phyloP scores from a whole-genome alignment of 1,140 invertebrate species.

The Dryas iulia region DNA sequence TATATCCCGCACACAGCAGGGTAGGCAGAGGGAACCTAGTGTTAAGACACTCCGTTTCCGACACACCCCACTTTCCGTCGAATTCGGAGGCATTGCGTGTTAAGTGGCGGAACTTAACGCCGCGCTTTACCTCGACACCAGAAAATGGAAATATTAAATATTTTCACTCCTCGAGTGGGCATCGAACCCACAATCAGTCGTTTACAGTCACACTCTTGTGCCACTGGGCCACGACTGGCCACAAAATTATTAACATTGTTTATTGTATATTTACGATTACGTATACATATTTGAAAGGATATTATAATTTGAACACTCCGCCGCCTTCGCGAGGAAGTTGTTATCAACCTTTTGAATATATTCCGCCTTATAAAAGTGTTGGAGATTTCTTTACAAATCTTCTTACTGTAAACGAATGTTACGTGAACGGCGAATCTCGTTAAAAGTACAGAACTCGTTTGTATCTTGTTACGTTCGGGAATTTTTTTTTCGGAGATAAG shows the following conservation, averaged over 20 bases:
- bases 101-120: no score
- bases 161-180: no score
- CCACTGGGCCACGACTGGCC: background rate
- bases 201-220: no score
- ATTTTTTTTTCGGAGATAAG: background rate
- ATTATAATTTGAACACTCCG: background rate
- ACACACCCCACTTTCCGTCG: no score
- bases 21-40: no score
- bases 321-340: background rate
- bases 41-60: no score
- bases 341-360: background rate
- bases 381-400: background rate
- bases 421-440: background rate
- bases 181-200: no score
- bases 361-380: background rate
- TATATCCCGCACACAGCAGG: no score
- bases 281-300: background rate
- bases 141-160: no score
- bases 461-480: background rate
- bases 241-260: background rate
- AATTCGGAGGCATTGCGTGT: no score
- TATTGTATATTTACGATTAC: background rate
- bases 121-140: no score
- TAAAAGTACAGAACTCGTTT: slow-evolving; percentile 1
- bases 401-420: background rate